Evolutionary conservation across 2,888 invertebrate genomes (phyloP), one percentile per base, ranked within the genome.

Genomic region (Dexiosoma caninum): DNA sequence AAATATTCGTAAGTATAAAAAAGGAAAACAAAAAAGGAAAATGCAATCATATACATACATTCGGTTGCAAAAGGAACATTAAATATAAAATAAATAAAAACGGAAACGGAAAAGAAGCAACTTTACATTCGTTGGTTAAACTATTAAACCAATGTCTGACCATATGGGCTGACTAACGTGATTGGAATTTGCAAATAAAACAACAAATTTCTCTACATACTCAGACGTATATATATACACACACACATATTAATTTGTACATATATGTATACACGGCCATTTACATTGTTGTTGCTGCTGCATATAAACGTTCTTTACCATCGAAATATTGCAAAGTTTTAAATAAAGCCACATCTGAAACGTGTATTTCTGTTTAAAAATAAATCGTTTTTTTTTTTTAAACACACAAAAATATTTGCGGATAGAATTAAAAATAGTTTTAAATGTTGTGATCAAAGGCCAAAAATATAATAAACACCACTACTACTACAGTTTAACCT

Each of bases 131-230:
- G 71, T 66, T 75, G 66, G 75, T 59, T 75, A n/a, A n/a, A 49
- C 67, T 59, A 80, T 66, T 70, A 67, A 72, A 80, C 76, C 75
- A 80, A 67, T 72, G 76, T 80, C 75, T 71, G 75, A 64, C 70
- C 80, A 80, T 80, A 76, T 80, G 80, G 76, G 76, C 71, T 60
- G 62, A 67, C 55, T 76, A 62, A 76, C 76, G 80, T 80, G 76
- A 80, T 75, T 71, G 71, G 76, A 80, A 76, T 76, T 67, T 21
- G 32, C 32, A 75, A 75, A 51, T 40, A 55, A 51, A 66, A 42
- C 49, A 67, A 55, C 46, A 66, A 70, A 42, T 14, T 14, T 32
- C 27, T 37, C 37, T 27, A 27, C 37, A 37, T 23, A 7, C 10
- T n/a, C n/a, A n/a, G n/a, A n/a, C n/a, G n/a, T n/a, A n/a, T n/a